These are phyloP conservation scores for Chamaetylas fuelleborni DNA, from an alignment of 2,113 vertebrate species.

Conservation along the genomic window DNA sequence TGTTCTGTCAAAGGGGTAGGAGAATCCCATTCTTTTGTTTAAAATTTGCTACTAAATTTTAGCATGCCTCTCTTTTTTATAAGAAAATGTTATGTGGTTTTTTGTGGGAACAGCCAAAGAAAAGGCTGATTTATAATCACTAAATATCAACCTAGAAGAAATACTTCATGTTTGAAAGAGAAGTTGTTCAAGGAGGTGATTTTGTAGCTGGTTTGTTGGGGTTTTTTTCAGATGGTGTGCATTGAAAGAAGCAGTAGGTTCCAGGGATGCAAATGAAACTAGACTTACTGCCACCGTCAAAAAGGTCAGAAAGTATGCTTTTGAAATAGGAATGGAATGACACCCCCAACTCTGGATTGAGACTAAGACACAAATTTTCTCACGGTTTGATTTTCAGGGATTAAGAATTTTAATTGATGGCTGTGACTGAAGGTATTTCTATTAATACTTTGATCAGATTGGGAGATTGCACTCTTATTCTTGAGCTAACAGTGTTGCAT, in stretches of 20 bases:
- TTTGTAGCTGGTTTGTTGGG: background rate
- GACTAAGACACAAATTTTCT: background rate
- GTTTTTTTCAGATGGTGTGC: accelerated
- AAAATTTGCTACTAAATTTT: background rate
- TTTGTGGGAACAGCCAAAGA: background rate
- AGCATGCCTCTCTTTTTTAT: background rate
- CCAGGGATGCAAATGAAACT: background rate
- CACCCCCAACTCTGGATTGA: background rate
- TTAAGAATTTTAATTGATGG: background rate
- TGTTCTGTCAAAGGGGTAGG: background rate
- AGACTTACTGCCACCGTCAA: background rate
- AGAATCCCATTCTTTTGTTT: background rate
- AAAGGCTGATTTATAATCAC: background rate
- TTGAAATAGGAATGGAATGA: background rate
- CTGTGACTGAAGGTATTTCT: background rate
- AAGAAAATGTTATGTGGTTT: background rate
- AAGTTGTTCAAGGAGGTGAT: background rate
- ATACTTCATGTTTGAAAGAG: background rate
- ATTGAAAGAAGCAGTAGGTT: background rate
- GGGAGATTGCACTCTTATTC: background rate
- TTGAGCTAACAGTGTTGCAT: background rate
- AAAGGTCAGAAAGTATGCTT: background rate
- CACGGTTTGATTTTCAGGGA: background rate
- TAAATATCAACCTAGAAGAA: background rate
- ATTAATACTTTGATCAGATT: background rate